Evolutionary conservation across 2,888 invertebrate species (phyloP), one percentile per base, ranked within the genome.

Genomic region (Hypomecis punctinalis): DNA sequence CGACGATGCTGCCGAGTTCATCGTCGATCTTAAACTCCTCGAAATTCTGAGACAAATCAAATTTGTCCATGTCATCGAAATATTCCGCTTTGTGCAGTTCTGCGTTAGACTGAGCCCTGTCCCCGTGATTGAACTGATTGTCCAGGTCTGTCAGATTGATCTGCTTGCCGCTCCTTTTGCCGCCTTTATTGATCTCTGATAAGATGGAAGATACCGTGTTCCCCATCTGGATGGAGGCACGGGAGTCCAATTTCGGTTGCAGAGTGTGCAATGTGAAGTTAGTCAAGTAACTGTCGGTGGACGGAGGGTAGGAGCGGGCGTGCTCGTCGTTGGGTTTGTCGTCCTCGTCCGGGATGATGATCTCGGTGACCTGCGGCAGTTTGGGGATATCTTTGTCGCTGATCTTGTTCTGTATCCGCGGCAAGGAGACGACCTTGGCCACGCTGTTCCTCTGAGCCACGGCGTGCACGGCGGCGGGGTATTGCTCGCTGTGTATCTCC

Each of bases 11-110:
- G 67, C 91, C 88, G 69, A 93, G 94, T 82, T 96, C 96, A 83
- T 96, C 96, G 79, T 96, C 96, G 75, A 96, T 92, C 80, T 96
- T 96, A 82, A 96, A 96, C 81, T 96, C 96, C 80, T 96, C 96
- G 79, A 96, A 96, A 85, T 96, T 96, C 82, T 96, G 96, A 68
- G 95, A 94, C 76, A 96, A 93, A 80, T 96, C 95, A 78, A 95
- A 95, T 76, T 94, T 94, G 80, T 94, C 94, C 74, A 93, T 93
- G 72, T 93, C 92, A 66, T 93, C 93, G 66, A 92, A 90, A 75
- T 92, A 93, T 75, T 92, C 90, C 11, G 87, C 85, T 78, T 93
- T 92, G 56, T 90, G 86, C 55, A 86, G 64, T 72, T 91, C 92
- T 40, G 82, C 80, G 68, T 84, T 85, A 43, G 71, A 69, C 69